Evolutionary conservation across 2,888 invertebrate species (phyloP), one percentile per base, ranked within the genome.

Genomic region (Acanthacorydalis orientalis): DNA sequence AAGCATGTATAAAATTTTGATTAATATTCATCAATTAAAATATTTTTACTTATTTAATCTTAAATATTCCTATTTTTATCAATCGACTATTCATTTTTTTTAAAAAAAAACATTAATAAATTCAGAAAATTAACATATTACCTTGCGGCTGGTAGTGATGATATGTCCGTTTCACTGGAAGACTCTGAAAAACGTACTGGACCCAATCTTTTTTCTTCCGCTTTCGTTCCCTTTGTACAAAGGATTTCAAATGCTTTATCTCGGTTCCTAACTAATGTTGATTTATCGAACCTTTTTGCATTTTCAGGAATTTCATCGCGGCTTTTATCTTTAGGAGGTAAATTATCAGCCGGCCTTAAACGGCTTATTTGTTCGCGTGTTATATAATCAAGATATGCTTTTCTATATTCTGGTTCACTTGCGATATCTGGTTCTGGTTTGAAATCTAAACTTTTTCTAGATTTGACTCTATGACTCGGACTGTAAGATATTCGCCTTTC

Each of bases 371-470:
- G 57, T 50, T 64, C 64, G 47, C 62, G 65, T 57, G 61, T 68
- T 59, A 57, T 64, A 57, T 55, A 69, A 61, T 60, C 68, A 53
- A 56, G 62, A 57, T 58, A 65, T 14, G 69, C 68, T 51, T 63
- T 68, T 43, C 67, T 61, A 50, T 72, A 72, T 55, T 72, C 72
- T 1, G 70, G 70, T 52, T 63, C 64, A 49, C 63, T 64, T 53
- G 64, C 23, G 2, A 23, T 23, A 23, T 23, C 23, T 23, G 23
- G 3, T 4, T 23, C 23, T 23, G 38, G 2, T 23, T 23, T 23
- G 6, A 23, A 23, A 23, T 23, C 23, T 6, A 6, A 6, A 23
- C 23, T 52, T 47, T 55, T 59, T 14, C 53, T 47, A 12, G 54
- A 50, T 31, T 51, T 51, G 10, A 49, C 34, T 49, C 51, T 53